Conservation (phyloP, 1,140 invertebrate species). For the Pogonomyrmex californicus region DNA sequence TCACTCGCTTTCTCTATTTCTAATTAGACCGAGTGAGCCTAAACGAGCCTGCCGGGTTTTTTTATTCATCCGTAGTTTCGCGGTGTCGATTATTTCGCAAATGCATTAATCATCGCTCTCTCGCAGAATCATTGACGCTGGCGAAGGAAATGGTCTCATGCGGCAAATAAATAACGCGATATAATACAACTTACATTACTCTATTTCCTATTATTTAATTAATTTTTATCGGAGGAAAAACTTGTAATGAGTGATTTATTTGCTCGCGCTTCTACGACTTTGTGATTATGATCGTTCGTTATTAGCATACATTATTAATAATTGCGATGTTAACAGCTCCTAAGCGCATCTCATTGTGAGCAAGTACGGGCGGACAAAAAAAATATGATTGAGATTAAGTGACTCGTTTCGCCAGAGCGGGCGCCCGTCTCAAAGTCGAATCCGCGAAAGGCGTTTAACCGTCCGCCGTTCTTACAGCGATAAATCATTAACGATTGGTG, state of each 20-base stretch:
- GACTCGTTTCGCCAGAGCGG: conserved; percentile 44
- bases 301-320: conserved; percentile 31
- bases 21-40: conserved; percentile 45
- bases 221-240: background rate
- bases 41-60: conserved; percentile 20
- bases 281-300: background rate
- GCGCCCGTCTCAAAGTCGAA: conserved; percentile 58
- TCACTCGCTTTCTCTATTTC: conserved; percentile 62
- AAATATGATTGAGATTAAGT: conserved; percentile 51
- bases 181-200: background rate
- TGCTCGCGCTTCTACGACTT: background rate
- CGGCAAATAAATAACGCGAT: background rate
- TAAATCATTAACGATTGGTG: conserved; percentile 74
- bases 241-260: background rate
- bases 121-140: conserved; percentile 37
- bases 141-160: background rate
- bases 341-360: conserved; percentile 56
- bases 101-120: conserved; percentile 41
- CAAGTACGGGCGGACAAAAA: background rate
- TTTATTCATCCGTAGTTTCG: conserved; percentile 41
- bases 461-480: conserved; percentile 67
- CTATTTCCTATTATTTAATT: background rate
- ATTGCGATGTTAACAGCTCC: conserved; percentile 47
- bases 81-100: conserved; percentile 48
- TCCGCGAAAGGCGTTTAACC: conserved; percentile 70